Evolutionary conservation across 2,888 invertebrate genomes (phyloP).

Genomic region (Flabesymbios commensalis): DNA sequence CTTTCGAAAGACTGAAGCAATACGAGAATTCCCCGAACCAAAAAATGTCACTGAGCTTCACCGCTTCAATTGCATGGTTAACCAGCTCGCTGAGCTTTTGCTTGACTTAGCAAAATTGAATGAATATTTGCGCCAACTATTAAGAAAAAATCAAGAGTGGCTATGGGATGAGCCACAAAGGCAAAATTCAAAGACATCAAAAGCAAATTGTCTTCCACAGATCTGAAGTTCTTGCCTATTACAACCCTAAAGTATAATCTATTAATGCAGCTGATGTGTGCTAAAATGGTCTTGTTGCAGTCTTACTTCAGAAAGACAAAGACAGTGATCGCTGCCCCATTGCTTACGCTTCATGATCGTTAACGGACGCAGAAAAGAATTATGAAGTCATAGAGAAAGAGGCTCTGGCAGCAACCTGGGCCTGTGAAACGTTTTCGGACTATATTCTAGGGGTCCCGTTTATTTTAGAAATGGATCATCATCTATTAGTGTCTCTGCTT

Average conservation of each 20-base stretch:
- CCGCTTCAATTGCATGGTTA: conserved; percentile 29
- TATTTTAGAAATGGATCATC: too few relatives aligned
- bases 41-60: conserved; percentile 16
- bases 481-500: too few relatives aligned
- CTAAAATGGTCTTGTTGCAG: conserved; percentile 49
- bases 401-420: conserved; percentile 44
- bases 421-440: conserved; percentile 47
- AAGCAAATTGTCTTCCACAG: conserved; percentile 39
- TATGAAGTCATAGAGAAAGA: conserved; percentile 60
- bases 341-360: conserved; percentile 50
- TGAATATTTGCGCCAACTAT: conserved; percentile 24
- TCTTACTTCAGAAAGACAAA: conserved; percentile 19
- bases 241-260: conserved; percentile 38
- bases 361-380: conserved; percentile 45
- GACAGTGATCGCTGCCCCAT: conserved; percentile 45
- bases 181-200: conserved; percentile 43
- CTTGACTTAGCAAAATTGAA: conserved; percentile 13
- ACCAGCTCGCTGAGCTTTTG: conserved; percentile 26
- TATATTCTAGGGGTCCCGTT: conserved; percentile 49
- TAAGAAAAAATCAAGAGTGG: conserved; percentile 20
- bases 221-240: conserved; percentile 48
- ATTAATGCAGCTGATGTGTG: conserved; percentile 49
- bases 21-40: conserved; percentile 17
- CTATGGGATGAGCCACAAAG: conserved; percentile 24
- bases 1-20: conserved; percentile 17